A percentile compares a stretch with the other conserved stretches of the same genome.
Conservation (phyloP, 2,888 invertebrate species). For the Pelosia muscerda region DNA sequence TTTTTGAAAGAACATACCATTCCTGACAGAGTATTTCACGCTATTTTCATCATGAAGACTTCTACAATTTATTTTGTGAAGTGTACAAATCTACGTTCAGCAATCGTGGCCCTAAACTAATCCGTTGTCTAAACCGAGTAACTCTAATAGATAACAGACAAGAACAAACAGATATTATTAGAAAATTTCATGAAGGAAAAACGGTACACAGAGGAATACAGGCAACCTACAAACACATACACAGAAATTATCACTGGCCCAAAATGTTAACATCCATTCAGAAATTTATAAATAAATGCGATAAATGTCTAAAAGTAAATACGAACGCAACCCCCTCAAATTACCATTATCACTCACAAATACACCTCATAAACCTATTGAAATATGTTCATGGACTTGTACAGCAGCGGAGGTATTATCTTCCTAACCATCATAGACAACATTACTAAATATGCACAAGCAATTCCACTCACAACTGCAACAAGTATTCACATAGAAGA, state of each 20-base stretch:
- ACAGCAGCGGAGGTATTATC: constrained; percentile 21
- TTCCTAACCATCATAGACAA: constrained; percentile 34
- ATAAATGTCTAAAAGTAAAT: constrained; percentile 47
- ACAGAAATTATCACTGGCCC: constrained; percentile 32
- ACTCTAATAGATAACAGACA: constrained; percentile 34
- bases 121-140: constrained; percentile 32
- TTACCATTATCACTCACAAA: constrained; percentile 46
- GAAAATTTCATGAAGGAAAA: constrained; percentile 25
- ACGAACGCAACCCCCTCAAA: constrained; percentile 50
- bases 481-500: constrained; percentile 37
- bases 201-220: constrained; percentile 19
- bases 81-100: constrained; percentile 41
- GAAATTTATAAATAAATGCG: constrained; percentile 51
- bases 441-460: constrained; percentile 51
- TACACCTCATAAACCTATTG: constrained; percentile 29
- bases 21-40: constrained; percentile 16
- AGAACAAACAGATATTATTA: constrained; percentile 13
- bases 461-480: constrained; percentile 34
- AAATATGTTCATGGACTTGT: constrained; percentile 48
- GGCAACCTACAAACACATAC: constrained; percentile 27
- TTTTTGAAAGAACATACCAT: constrained; percentile 27
- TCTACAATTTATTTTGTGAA: constrained; percentile 14
- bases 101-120: constrained; percentile 40
- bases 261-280: constrained; percentile 42
- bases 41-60: constrained; percentile 22